Base-by-base conservation (phyloP, 2,113 vertebrate species). In the Oncorhynchus keta region DNA sequence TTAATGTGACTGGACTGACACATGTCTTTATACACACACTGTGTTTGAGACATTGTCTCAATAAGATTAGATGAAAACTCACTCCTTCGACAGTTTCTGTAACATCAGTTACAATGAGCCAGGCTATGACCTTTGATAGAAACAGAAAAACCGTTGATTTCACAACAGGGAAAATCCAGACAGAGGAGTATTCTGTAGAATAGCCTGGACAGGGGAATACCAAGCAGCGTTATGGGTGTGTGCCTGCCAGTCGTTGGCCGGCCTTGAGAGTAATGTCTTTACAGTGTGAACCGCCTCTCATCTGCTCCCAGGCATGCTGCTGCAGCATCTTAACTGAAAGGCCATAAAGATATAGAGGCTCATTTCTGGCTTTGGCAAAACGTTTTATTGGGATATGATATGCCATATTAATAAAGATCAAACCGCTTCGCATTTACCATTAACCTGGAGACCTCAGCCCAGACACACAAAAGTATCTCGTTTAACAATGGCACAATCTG, bases 381-480 rank as follows among this genome's bases (percentile, higher is more conserved):
- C 67, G 61, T 73, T 90, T 91, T 91, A 89, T 78, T 76, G 87
- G 82, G 79, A 83, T 83, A 85, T 77, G 79, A 90, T 84, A 80
- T 77, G 76, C 49, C 55, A 82, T 81, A 85, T 91, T 88, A 90
- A 86, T 86, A 87, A 86, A 93, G 88, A 92, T 93, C 90, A 93
- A 92, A 91, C 89, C 22, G 84, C 83, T 3, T 81, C 5, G 7
- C 67, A 92, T 91, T 89, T 90, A 93, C 89, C 83, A 94, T 93
- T 94, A 94, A 93, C 93, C 32, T 87, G 89, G 81, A 85, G 90
- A 92, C 83, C 87, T 91, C 84, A 18, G 73, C 77, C 18, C 1
- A 32, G 69, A 77, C 70, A 82, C 70, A 45, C 76, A 70, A 22
- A 68, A 4, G 81, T 74, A 67, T 55, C 49, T 14, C 24, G 26